Conservation (phyloP, 2,113 vertebrate species). For the Nycticebus coucang region DNA sequence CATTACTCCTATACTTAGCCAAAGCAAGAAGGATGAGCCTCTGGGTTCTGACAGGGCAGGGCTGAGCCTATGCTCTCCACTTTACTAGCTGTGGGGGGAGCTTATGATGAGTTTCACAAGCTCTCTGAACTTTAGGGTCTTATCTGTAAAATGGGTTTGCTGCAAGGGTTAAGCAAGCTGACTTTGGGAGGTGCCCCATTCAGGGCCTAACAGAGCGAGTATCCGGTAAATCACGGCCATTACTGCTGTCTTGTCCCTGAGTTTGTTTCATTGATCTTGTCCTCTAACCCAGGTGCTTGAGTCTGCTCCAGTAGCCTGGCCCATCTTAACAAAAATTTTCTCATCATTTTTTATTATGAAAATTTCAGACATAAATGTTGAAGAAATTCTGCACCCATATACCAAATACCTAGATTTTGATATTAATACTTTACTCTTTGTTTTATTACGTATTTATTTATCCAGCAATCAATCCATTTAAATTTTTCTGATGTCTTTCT, state of each 20-base stretch:
- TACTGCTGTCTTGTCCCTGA: not conserved
- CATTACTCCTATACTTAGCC: too few relatives aligned
- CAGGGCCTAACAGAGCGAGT: not conserved
- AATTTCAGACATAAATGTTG: not conserved
- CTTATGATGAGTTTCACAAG: not conserved
- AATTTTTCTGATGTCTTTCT: not conserved
- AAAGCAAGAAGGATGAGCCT: not conserved
- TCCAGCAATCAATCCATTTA: not conserved
- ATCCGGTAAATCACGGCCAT: not conserved
- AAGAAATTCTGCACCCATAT: not conserved
- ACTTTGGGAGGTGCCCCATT: not conserved
- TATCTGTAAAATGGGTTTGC: not conserved
- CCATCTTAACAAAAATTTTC: not conserved
- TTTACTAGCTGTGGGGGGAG: not conserved
- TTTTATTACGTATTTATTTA: not conserved
- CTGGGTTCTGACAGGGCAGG: not conserved
- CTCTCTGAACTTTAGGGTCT: not conserved
- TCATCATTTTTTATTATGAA: not conserved
- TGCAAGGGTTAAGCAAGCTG: not conserved
- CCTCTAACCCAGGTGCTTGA: not conserved
- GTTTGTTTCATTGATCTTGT: not conserved
- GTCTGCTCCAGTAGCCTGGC: not conserved
- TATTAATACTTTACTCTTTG: not conserved
- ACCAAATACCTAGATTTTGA: not conserved
- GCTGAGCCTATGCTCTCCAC: not conserved